Conservation (phyloP, 2,888 invertebrate genomes). For the Drosophila demipolita region DNA sequence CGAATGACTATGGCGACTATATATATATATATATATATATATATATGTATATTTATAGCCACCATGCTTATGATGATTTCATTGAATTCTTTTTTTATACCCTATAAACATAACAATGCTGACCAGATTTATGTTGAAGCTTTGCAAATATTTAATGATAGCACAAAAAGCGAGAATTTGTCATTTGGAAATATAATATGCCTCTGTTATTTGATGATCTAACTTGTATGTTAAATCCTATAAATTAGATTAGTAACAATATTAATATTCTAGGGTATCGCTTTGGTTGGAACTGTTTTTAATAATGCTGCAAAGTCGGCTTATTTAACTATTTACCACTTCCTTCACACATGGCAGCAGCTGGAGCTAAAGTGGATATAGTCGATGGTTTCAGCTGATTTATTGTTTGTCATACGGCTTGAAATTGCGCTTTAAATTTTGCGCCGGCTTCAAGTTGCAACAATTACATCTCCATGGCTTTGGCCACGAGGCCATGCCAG, state of each 20-base stretch:
- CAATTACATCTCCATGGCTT: slow-evolving; percentile 74
- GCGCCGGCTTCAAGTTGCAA: slow-evolving; percentile 67
- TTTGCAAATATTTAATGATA: background rate
- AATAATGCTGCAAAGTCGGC: slow-evolving; percentile 34
- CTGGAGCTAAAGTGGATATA: slow-evolving; percentile 51
- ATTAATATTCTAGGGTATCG: slow-evolving; percentile 39
- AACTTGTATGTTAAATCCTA: background rate
- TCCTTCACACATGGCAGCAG: slow-evolving; percentile 65
- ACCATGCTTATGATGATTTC: slow-evolving; percentile 66
- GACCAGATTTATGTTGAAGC: background rate
- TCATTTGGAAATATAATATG: background rate
- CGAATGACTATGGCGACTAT: slow-evolving; percentile 42
- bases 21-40: slow-evolving; percentile 16
- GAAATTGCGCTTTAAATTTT: slow-evolving; percentile 81
- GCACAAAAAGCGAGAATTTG: background rate
- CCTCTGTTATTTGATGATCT: background rate
- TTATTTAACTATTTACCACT: slow-evolving; percentile 80
- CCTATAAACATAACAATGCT: slow-evolving; percentile 14
- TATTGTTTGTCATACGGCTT: slow-evolving; percentile 78
- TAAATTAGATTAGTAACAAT: background rate
- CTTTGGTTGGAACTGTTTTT: slow-evolving; percentile 2
- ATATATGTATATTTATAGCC: background rate
- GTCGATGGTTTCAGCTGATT: slow-evolving; percentile 76
- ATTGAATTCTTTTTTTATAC: slow-evolving; percentile 63
- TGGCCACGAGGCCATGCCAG: slow-evolving; percentile 45